These are phyloP conservation scores for Venustoraphidia nigricollis DNA, from an alignment of 2,888 invertebrate species.

Conservation along the genomic window DNA sequence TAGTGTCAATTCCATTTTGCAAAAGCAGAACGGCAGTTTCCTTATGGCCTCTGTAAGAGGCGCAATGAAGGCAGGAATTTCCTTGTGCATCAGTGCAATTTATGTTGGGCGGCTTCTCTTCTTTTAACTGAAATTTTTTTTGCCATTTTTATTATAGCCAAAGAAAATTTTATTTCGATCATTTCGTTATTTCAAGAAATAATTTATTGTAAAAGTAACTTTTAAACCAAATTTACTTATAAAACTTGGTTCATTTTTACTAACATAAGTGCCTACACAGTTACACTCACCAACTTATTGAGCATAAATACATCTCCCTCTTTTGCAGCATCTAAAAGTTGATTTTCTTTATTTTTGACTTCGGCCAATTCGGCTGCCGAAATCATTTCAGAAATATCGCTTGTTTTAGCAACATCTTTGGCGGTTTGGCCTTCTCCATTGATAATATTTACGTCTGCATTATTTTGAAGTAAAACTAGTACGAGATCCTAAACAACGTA, in stretches of 20 bases:
- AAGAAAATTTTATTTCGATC: too few species aligned
- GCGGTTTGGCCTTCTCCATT: conserved; percentile 49
- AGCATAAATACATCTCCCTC: conserved; percentile 40
- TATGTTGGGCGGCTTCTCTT: conserved; percentile 39
- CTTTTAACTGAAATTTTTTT: conserved; percentile 32
- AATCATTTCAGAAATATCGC: conserved; percentile 35
- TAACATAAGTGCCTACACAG: too few species aligned
- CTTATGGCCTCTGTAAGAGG: conserved; percentile 47
- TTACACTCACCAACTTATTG: conserved; percentile 34
- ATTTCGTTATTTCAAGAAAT: too few species aligned
- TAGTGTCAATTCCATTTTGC: conserved; percentile 49
- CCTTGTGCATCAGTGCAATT: conserved; percentile 48
- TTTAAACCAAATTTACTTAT: neutral
- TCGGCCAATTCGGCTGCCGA: conserved; percentile 45
- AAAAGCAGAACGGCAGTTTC: conserved; percentile 44
- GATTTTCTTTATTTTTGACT: conserved; percentile 33
- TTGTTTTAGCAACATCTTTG: conserved; percentile 37
- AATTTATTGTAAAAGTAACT: too few species aligned
- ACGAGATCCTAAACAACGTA: conserved; percentile 38
- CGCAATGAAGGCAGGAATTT: conserved; percentile 49
- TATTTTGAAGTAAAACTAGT: conserved; percentile 38
- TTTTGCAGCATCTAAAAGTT: conserved; percentile 41
- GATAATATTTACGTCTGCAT: conserved; percentile 45
- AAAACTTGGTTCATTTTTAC: neutral
- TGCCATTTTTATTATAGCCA: too few species aligned